Evolutionary conservation across 2,888 invertebrate genomes (phyloP).

Genomic region (Onchidella celtica): DNA sequence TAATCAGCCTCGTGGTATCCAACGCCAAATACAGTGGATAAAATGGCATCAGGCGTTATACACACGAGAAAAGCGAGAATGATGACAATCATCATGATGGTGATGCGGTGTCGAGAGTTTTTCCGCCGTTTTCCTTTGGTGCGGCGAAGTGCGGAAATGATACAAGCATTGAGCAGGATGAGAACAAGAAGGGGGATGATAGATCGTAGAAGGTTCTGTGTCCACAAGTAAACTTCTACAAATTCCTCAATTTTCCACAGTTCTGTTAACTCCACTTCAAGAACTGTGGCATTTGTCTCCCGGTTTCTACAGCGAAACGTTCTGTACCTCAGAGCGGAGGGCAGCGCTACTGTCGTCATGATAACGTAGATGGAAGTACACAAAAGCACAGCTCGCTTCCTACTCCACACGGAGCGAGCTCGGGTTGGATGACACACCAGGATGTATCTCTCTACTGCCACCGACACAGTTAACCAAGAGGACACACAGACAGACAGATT

Average conservation of each 20-base stretch:
- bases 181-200: conserved; percentile 76
- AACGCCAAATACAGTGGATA: conserved; percentile 76
- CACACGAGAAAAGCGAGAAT: conserved; percentile 78
- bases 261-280: conserved; percentile 68
- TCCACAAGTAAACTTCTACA: conserved; percentile 71
- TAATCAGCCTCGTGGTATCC: conserved; percentile 77
- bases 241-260: conserved; percentile 72
- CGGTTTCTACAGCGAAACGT: conserved; percentile 62
- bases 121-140: conserved; percentile 66
- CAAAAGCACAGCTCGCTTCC: conserved; percentile 68
- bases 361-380: conserved; percentile 69
- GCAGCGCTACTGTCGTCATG: conserved; percentile 74
- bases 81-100: conserved; percentile 76
- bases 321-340: conserved; percentile 68
- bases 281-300: conserved; percentile 56
- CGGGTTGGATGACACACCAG: conserved; percentile 77
- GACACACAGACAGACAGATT: conserved; percentile 75
- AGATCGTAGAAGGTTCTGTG: conserved; percentile 76
- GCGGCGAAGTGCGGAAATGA: conserved; percentile 72
- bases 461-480: conserved; percentile 77
- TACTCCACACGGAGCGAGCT: conserved; percentile 69
- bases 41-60: conserved; percentile 78
- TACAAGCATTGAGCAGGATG: conserved; percentile 74
- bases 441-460: conserved; percentile 77
- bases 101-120: conserved; percentile 59